A percentile compares a stretch with the other conserved stretches of the same genome.
Conservation (phyloP, 1,140 invertebrate species). For the Aphaenogaster floridana region DNA sequence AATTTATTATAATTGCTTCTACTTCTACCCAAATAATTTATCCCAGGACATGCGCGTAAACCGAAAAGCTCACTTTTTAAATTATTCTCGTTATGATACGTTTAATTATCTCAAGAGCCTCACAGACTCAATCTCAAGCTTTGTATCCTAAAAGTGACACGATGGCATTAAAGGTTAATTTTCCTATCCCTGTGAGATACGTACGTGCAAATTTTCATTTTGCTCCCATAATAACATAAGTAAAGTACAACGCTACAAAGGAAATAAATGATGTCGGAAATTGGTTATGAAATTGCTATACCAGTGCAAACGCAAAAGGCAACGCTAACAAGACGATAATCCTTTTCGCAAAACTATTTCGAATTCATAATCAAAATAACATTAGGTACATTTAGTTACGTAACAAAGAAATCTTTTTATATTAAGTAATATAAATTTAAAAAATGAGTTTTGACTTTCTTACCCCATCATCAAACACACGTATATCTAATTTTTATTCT, state of each 20-base stretch:
- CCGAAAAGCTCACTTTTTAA: not conserved
- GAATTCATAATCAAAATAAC: conserved; percentile 23
- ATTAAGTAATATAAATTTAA: not conserved
- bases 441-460: not conserved
- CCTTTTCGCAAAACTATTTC: conserved; percentile 19
- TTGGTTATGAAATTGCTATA: conserved; percentile 46
- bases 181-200: conserved; percentile 30
- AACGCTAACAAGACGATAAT: conserved; percentile 21
- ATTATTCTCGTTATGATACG: not conserved
- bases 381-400: not conserved
- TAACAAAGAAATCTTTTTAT: not conserved
- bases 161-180: conserved; percentile 43
- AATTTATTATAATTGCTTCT: conserved; percentile 2
- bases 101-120: conserved; percentile 26
- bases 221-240: conserved; percentile 33
- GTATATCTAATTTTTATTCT: not conserved
- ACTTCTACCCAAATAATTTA: not conserved
- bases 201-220: conserved; percentile 53
- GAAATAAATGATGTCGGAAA: conserved; percentile 44
- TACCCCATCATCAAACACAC: not conserved
- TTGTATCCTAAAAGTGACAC: conserved; percentile 20
- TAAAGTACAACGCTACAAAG: conserved; percentile 49
- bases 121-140: conserved; percentile 21
- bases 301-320: not conserved
- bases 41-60: not conserved